Base-by-base conservation (phyloP, 2,888 invertebrate species). In the Eilema sororculum region DNA sequence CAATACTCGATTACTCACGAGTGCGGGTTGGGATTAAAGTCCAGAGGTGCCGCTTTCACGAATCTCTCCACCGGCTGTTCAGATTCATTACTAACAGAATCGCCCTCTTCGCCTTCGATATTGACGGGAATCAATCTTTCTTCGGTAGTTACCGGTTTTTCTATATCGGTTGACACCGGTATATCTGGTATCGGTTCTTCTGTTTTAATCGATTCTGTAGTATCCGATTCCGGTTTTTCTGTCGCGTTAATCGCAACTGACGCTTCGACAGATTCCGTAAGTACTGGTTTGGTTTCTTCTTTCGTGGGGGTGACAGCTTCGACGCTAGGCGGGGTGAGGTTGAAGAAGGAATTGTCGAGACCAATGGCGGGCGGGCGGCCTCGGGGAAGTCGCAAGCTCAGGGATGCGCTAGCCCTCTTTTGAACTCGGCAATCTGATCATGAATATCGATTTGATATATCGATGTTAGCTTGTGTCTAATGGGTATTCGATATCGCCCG, bases 391-490 rank as follows among this genome's bases (percentile, higher is more conserved):
- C 94, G 92, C 79, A 92, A 80, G 75, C 91, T 92, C 71, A 95
- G 90, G 72, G 95, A 93, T 6, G 91, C 95, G 81, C 93, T 95
- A 82, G 93, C 87, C 78, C 88, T 89, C 91, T 95, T 95, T 88
- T 89, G 91, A 80, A 95, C 86, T 83, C 95, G 95, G 91, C 95
- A 95, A 95, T 95, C 95, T 95, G 92, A 91, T 88, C 78, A 85
- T 83, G 86, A 88, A 75, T 79, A 83, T 78, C 81, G 75, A 78
- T 73, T 71, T 72, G 24, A 65, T 75, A 78, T 77, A 79, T 78
- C 74, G 76, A 79, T 77, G 67, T 68, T 75, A 72, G 73, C 82
- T 82, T 80, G 84, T 85, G 80, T 80, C 80, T 80, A 79, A 82
- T 78, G 78, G 81, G 67, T 75, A 78, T 72, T 82, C 78, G 69